Percentiles rank a stretch among this genome's conserved stretches.
These are phyloP conservation scores for Drosophila bifasciata DNA, from an alignment of 1,140 invertebrate species.

Conservation along the genomic window DNA sequence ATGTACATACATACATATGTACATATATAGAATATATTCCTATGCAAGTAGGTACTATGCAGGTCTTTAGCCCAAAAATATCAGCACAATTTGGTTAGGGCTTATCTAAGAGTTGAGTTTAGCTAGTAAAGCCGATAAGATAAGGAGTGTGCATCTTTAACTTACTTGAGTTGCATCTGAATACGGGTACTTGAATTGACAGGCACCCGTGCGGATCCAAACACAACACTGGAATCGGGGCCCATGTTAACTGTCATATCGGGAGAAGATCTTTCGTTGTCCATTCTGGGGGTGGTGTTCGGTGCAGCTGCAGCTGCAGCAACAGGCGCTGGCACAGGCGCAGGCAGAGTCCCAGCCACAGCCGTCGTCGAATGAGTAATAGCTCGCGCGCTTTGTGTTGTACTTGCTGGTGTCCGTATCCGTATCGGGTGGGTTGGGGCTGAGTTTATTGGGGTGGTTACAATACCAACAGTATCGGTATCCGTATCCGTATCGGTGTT, in stretches of 20 bases:
- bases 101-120: conserved; percentile 20
- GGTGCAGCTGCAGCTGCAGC: conserved; percentile 50
- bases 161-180: conserved; percentile 97
- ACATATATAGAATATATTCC: too few relatives aligned
- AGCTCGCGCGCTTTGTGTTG: conserved; percentile 43
- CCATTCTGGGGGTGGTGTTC: conserved; percentile 36
- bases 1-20: conserved; percentile 9
- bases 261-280: conserved; percentile 64
- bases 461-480: conserved; percentile 9
- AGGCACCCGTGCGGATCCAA: conserved; percentile 94
- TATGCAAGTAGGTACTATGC: conserved; percentile 23
- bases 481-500: conserved; percentile 10
- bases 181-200: conserved; percentile 96
- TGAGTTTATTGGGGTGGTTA: conserved; percentile 36
- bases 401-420: conserved; percentile 3
- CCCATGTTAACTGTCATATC: conserved; percentile 43
- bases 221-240: conserved; percentile 84
- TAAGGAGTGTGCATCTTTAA: conserved; percentile 38
- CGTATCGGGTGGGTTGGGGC: conserved; percentile 29
- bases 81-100: conserved; percentile 23
- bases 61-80: conserved; percentile 35
- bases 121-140: conserved; percentile 26
- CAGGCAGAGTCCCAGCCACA: conserved; percentile 12
- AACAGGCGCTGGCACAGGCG: conserved; percentile 53
- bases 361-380: conserved; percentile 43